Evolutionary conservation across 2,888 invertebrate genomes (phyloP), one percentile per base, ranked within the genome.

Genomic region (Mythimna loreyi): DNA sequence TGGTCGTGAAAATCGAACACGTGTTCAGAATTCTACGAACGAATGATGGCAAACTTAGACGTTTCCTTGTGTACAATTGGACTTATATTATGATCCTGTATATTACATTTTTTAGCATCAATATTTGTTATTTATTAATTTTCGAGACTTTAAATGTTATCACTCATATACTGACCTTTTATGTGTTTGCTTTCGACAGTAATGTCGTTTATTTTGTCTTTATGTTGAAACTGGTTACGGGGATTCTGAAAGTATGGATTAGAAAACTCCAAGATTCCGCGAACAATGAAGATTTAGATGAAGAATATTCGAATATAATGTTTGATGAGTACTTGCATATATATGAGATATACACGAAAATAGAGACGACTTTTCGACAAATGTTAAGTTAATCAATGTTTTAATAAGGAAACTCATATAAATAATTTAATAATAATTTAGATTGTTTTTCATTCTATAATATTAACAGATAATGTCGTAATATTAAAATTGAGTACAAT

Each of bases 171-270:
- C 9, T 36, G 49, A 50, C 13, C 25, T 33, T 1, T 11, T n/a
- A n/a, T 23, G n/a, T 13, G 0, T 49, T 68, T 4, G 11, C 49
- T 25, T 23, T 16, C 8, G 56, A 71, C 28, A 28, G 57, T 0
- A 69, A 52, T 2, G 21, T 69, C 6, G 3, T 56, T 6, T 50
- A 68, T 52, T 43, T 36, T 8, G 36, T 50, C 1, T 1, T 45
- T 21, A 21, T 62, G 4, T 23, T 69, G 4, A 57, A 57, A 28
- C 19, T 70, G 52, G 16, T 57, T 5, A 28, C 16, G 5, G 33
- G 50, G 43, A 45, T 23, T 13, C 49, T 70, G n/a, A 25, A 25
- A 2, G 13, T 23, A 6, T 69, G 70, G 70, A 69, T 71, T 7
- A 11, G 45, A 45, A 33, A 28, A 16, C 33, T 69, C 16, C 13